A percentile compares a stretch with the other conserved stretches of the same genome.
These are phyloP conservation scores for Polietes domitor DNA, from an alignment of 2,888 invertebrate genomes.

Conservation along the genomic window DNA sequence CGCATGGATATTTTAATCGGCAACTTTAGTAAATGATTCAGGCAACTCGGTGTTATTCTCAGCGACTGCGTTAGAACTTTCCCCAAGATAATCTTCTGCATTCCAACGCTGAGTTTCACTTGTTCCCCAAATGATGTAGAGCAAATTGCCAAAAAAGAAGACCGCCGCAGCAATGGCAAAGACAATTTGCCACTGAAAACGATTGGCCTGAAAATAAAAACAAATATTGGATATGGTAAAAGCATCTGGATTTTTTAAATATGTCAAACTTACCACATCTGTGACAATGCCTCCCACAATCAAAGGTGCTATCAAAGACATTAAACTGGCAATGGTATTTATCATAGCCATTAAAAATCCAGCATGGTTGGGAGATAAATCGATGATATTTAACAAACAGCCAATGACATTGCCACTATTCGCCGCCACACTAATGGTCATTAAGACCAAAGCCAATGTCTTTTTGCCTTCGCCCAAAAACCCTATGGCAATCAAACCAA, in stretches of 20 bases:
- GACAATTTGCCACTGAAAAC: constrained; percentile 87
- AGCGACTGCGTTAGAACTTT: too few relatives aligned
- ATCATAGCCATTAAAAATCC: constrained; percentile 85
- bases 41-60: too few relatives aligned
- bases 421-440: constrained; percentile 82
- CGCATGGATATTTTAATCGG: too few relatives aligned
- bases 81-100: constrained; percentile 67
- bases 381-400: constrained; percentile 82
- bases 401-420: constrained; percentile 81
- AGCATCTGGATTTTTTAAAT: too few relatives aligned
- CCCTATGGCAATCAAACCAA: constrained; percentile 82
- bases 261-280: constrained; percentile 67
- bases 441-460: constrained; percentile 80
- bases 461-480: constrained; percentile 79
- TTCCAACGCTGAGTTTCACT: constrained; percentile 87
- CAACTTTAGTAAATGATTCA: too few relatives aligned
- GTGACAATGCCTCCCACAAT: constrained; percentile 82
- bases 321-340: constrained; percentile 83
- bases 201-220: constrained; percentile 76
- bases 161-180: constrained; percentile 86
- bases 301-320: constrained; percentile 83
- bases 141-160: constrained; percentile 86
- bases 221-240: too few relatives aligned
- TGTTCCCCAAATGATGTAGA: constrained; percentile 86
- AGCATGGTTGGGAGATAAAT: constrained; percentile 85